phyloP scores from a whole-genome alignment of 2,888 invertebrate species.

The Ernsta delagoae region DNA sequence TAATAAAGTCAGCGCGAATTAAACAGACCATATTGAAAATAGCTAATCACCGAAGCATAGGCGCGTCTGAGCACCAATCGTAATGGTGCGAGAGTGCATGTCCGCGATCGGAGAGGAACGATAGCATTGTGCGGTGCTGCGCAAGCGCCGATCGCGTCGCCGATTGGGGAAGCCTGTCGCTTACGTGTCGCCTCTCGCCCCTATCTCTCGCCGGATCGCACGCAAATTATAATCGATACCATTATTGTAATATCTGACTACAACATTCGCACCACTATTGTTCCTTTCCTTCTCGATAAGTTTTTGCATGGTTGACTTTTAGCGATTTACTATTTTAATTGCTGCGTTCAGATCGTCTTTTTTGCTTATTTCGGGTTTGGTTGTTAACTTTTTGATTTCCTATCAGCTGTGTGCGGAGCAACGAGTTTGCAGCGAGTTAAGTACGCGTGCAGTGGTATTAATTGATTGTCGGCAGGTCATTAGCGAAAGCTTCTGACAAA shows the following conservation, averaged over 20 bases:
- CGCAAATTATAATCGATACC: constrained; percentile 85
- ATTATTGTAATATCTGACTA: constrained; percentile 82
- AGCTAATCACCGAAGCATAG: constrained; percentile 69
- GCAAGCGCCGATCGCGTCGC: constrained; percentile 76
- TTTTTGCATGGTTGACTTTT: constrained; percentile 30
- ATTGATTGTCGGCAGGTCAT: constrained; percentile 55
- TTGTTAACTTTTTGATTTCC: constrained; percentile 8
- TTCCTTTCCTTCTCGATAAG: constrained; percentile 60
- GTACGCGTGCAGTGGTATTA: constrained; percentile 42
- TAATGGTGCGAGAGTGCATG: constrained; percentile 78
- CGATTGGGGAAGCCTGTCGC: constrained; percentile 80
- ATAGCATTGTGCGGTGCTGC: constrained; percentile 79
- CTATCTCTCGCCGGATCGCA: constrained; percentile 79
- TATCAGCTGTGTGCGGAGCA: background rate
- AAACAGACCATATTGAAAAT: constrained; percentile 53
- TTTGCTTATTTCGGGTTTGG: background rate
- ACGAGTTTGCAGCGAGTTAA: constrained; percentile 8
- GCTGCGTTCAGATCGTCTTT: background rate
- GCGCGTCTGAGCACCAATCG: constrained; percentile 72
- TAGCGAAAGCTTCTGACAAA: constrained; percentile 55
- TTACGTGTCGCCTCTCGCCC: constrained; percentile 77
- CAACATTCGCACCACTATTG: constrained; percentile 79
- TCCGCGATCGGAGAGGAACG: constrained; percentile 77
- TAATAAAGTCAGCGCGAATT: constrained; percentile 34
- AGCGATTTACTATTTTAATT: constrained; percentile 41